Base-by-base conservation (phyloP, 2,797 vertebrate genomes). In the Chiloscyllium punctatum region DNA sequence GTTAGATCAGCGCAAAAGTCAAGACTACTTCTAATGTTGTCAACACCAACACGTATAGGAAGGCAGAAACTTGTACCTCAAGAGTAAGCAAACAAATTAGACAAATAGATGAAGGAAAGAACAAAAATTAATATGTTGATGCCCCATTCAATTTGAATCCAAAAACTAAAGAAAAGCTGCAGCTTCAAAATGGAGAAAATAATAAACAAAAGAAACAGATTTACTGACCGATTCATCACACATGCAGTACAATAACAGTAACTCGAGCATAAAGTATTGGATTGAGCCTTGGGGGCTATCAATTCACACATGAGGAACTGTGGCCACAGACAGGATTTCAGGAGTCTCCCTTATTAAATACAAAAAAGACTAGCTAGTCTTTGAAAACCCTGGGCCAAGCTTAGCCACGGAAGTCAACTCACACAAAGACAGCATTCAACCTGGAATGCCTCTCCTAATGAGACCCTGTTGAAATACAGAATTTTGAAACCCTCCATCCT, bases 381-480 rank as follows among this genome's bases (percentile, higher is more conserved):
- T 95, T 77, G 94, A 74, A 95, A 95, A 15, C 15, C 4, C 42
- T 33, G 69, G 37, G 42, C 37, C 92, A 30, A 95, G 77, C 42
- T 30, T 74, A 18, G 71, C 13, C 5, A 33, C 69, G 6, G 48
- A 95, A 95, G 71, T 95, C 94, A 77, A 21, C 86, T 94, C 96
- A 97, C 95, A 98, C 98, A 98, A 98, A 98, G 97, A 96, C 79
- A 96, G 96, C 97, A 98, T 98, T 98, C 98, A 98, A 97, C 95
- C 95, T 96, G 57, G 95, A 96, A 95, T 95, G 96, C 97, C 96
- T 95, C 92, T 96, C 94, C 86, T 98, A 98, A 98, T 97, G 97
- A 97, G 96, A 97, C 96, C 53, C 96, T 90, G 97, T 97, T 98
- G 98, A 98, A 98, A 98, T 96, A 96, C 95, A 95, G 97, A 96